phyloP scores from a whole-genome alignment of 2,888 invertebrate genomes.

The Byasa hedistus region DNA sequence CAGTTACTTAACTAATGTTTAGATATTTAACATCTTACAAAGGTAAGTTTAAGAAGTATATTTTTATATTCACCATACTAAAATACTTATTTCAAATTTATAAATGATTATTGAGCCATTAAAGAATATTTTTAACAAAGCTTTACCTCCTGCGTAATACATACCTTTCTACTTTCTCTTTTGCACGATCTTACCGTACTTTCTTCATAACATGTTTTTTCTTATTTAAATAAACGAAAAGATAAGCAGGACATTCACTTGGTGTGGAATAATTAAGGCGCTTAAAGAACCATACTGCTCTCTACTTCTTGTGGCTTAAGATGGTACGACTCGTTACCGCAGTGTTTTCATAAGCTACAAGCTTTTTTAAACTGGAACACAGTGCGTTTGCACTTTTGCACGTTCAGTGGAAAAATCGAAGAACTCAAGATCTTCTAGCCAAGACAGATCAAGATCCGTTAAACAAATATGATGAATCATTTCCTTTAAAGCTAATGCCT shows the following conservation, averaged over 20 bases:
- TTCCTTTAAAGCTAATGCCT: background rate
- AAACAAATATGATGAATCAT: background rate
- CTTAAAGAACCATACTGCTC: no score
- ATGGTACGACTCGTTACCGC: no score
- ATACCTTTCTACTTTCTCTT: background rate
- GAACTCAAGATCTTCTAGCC: background rate
- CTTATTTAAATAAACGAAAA: background rate
- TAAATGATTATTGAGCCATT: background rate
- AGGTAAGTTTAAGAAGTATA: no score
- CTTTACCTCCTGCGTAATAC: background rate
- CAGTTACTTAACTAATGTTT: no score
- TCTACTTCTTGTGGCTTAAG: no score
- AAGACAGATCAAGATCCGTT: background rate
- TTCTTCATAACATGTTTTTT: background rate
- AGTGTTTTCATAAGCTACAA: no score
- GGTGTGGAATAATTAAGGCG: no score
- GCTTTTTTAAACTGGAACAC: background rate
- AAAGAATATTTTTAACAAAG: background rate
- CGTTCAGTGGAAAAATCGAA: background rate
- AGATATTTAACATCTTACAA: no score
- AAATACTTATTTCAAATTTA: background rate
- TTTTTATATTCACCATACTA: no score
- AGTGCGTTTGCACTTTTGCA: background rate
- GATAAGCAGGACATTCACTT: background rate
- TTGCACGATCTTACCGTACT: background rate